Conservation (phyloP, 2,113 vertebrate species). For the Polypterus senegalus region DNA sequence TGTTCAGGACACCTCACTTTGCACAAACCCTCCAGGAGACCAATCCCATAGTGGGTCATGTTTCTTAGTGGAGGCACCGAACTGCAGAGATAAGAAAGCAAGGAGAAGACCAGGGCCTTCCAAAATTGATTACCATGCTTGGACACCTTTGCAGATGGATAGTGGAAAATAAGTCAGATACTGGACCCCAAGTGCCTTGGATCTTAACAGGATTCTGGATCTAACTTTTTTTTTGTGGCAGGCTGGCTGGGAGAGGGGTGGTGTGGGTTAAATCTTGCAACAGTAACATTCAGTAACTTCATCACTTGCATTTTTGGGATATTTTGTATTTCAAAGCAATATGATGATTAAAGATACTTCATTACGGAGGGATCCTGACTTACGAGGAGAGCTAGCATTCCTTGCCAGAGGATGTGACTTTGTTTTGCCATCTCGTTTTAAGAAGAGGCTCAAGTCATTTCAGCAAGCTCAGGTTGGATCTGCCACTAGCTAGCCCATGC, state of each 20-base stretch:
- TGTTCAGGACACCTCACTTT: conserved; percentile 60
- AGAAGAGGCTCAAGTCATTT: conserved; percentile 93
- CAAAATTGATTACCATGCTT: conserved; percentile 42
- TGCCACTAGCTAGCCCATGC: too few relatives aligned
- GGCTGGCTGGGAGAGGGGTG: too few relatives aligned
- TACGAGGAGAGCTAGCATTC: conserved; percentile 93
- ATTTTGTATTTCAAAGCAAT: conserved; percentile 42
- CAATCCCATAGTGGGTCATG: conserved; percentile 65
- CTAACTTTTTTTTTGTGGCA: too few relatives aligned
- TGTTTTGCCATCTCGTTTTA: conserved; percentile 94
- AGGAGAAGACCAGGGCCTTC: conserved; percentile 35
- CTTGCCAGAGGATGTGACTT: conserved; percentile 95
- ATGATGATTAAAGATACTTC: conserved; percentile 98
- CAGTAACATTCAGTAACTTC: too few relatives aligned
- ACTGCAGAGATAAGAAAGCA: conserved; percentile 21
- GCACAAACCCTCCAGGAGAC: conserved; percentile 55
- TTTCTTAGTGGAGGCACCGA: conserved; percentile 54
- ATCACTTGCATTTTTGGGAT: conserved; percentile 15
- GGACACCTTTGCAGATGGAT: conserved; percentile 37
- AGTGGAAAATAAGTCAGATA: conserved; percentile 26
- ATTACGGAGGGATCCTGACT: conserved; percentile 85
- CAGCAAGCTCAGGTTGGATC: conserved; percentile 86
- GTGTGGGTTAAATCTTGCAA: too few relatives aligned
- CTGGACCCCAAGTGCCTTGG: too few relatives aligned
- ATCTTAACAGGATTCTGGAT: too few relatives aligned